Evolutionary conservation across 2,888 invertebrate species (phyloP), one percentile per base, ranked within the genome.

Genomic region (Hirtodrosophila histrioides): DNA sequence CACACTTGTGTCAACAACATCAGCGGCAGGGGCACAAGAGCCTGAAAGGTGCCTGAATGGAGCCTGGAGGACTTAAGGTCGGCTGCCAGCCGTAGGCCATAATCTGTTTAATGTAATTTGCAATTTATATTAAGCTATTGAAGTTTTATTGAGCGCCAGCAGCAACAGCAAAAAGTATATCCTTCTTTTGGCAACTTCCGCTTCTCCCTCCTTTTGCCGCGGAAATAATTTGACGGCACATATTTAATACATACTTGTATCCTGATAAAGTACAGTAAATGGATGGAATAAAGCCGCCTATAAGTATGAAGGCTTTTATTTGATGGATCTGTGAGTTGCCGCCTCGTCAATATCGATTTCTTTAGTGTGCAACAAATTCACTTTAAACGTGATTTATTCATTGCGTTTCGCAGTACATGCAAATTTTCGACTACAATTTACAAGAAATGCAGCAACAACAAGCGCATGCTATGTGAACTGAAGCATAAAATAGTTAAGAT

Each of bases 91-190:
- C 43, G 44, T 44, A 57, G 49, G 66, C 62, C 39, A 67, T 87
- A 82, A 82, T 82, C 82, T 78, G 86, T 87, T 87, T 87, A 82
- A 82, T 81, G 86, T 82, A 82, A 87, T 87, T 87, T 82, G 85
- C 82, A 82, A 87, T 82, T 82, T 87, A 82, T 87, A 82, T 82
- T 70, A 82, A 78, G 82, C 82, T 75, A 87, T 82, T 72, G 69
- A 81, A 85, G 70, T 85, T 78, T 75, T 65, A 85, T 76, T 82
- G 68, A 64, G 39, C 55, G 62, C 51, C 55, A 37, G 45, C 39
- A 23, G 48, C 31, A 23, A 41, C 31, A 12, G 10, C 43, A 12
- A 43, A 41, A 35, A 35, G 11, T 41, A 57, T 40, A 37, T 48
- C 17, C 33, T n/a, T 43, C 51, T 45, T 27, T 24, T 6, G 29